Evolutionary conservation across 2,113 vertebrate species (phyloP).

Genomic region (Xiphophorus hellerii): DNA sequence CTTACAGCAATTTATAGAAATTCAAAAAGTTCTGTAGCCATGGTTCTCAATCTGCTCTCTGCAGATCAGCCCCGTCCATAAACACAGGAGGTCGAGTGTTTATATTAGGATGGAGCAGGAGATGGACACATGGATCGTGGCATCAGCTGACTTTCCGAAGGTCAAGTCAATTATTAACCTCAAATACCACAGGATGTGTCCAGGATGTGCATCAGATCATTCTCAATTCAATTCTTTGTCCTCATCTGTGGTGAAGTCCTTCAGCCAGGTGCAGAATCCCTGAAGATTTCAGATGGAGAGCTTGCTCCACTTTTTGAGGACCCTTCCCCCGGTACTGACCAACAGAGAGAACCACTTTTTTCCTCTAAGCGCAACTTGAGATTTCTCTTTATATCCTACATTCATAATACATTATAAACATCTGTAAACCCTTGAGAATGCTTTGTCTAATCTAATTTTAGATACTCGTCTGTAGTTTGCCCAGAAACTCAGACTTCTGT

Average conservation of each 20-base stretch:
- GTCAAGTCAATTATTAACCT: not conserved
- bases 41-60: no score
- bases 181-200: not conserved
- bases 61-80: no score
- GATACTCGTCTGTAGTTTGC: constrained; percentile 15
- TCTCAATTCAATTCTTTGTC: constrained; percentile 51
- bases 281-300: constrained; percentile 67
- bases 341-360: constrained; percentile 34
- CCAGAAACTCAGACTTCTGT: constrained; percentile 31
- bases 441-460: constrained; percentile 37
- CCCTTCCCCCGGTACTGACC: constrained; percentile 52
- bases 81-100: no score
- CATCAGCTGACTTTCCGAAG: no score
- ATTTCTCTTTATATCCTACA: constrained; percentile 15
- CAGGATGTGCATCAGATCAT: not conserved
- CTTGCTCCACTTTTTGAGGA: constrained; percentile 76
- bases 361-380: constrained; percentile 16
- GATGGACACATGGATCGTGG: no score
- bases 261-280: constrained; percentile 68
- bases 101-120: no score
- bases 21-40: no score
- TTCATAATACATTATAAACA: constrained; percentile 4
- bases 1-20: no score
- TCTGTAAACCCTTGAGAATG: constrained; percentile 33
- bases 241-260: constrained; percentile 68